Conservation (phyloP, 2,113 vertebrate genomes). For the Scartelaos histophorus region DNA sequence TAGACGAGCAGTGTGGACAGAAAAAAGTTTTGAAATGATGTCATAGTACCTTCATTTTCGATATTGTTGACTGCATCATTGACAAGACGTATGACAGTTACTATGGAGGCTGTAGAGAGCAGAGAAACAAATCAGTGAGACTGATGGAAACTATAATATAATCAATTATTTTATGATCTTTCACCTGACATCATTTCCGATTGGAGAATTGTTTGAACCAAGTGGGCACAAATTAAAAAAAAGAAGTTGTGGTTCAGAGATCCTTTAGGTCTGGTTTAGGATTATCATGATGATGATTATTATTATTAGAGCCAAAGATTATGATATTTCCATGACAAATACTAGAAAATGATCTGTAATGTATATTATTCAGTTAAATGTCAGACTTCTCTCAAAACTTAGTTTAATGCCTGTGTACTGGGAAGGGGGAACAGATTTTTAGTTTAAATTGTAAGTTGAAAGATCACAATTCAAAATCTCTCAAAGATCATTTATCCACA, state of each 20-base stretch:
- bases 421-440: no score
- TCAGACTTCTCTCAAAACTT: no score
- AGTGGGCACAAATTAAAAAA: not conserved
- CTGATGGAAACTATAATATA: no score
- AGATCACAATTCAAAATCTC: no score
- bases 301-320: no score
- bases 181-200: not conserved
- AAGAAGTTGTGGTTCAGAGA: not conserved
- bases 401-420: no score
- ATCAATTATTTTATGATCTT: not conserved
- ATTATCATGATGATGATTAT: no score
- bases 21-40: slow-evolving; percentile 14
- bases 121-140: slow-evolving; percentile 22
- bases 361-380: no score
- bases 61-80: slow-evolving; percentile 69
- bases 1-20: slow-evolving; percentile 18
- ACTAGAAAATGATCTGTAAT: no score
- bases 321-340: not conserved
- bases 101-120: slow-evolving; percentile 63
- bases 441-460: no score
- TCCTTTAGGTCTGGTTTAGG: not conserved
- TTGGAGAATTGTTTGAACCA: not conserved
- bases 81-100: slow-evolving; percentile 73
- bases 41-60: slow-evolving; percentile 69
- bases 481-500: no score